Evolutionary conservation across 2,797 vertebrate species (phyloP), one percentile per base, ranked within the genome.

Genomic region (Sebastolobus altivelis): DNA sequence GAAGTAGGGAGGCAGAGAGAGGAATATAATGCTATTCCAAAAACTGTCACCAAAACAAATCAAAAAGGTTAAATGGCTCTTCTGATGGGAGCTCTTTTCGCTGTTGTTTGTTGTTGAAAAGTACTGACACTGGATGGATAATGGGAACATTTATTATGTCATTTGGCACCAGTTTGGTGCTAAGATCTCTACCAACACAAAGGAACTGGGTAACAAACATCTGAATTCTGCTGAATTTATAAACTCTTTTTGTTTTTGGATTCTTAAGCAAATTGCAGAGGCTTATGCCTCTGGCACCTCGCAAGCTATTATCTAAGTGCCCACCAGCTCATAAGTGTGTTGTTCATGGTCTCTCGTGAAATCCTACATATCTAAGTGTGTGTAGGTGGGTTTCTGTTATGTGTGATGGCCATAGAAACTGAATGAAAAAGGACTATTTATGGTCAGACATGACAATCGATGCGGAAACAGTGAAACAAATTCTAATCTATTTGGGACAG

Each of bases 281-380:
- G 95, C 96, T 96, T 95, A 94, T 97, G 95, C 96, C 96, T 97
- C 96, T 96, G 96, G 96, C 97, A 96, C 97, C 96, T 96, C 95
- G 95, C 95, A 95, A 98, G 96, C 97, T 97, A 96, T 97, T 97
- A 95, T 94, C 94, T 96, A 99, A 99, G 99, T 99, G 98, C 97
- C 98, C 98, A 98, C 96, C 97, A 97, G 96, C 97, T 97, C 94
- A 95, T 95, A 96, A 96, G 96, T 96, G 97, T 98, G 96, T 97
- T 95, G 96, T 96, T 96, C 94, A 97, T 96, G 96, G 96, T 98
- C 96, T 96, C 95, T 93, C 84, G 92, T 93, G 81, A 91, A 94
- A 92, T 80, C 90, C 89, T 92, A 87, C 92, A 93, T 90, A 88
- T 90, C 85, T 79, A 82, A 87, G 76, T 83, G 83, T 90, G 91